Percentiles rank a stretch among this genome's conserved stretches.
Conservation (phyloP, 2,888 invertebrate genomes). For the Auanema freiburgensis region DNA sequence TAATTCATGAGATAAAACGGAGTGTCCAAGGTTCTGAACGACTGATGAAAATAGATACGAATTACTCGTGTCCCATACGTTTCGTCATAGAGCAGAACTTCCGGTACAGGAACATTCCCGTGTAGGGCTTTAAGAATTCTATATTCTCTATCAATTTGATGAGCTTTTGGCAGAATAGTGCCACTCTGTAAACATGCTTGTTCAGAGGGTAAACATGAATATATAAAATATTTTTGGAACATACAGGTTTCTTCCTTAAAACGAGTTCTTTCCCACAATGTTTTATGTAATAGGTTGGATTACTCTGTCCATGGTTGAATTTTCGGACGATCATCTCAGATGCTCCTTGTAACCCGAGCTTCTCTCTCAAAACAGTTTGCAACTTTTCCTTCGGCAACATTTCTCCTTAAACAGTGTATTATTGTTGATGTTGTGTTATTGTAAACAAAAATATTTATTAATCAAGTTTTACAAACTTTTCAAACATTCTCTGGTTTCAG, state of each 20-base stretch:
- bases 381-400: constrained; percentile 28
- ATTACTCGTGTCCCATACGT: constrained; percentile 40
- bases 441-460: neutral
- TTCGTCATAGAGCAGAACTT: constrained; percentile 60
- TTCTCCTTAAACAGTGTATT: constrained; percentile 30
- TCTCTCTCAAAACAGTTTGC: constrained; percentile 17
- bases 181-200: constrained; percentile 63
- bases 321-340: constrained; percentile 30
- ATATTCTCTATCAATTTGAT: constrained; percentile 67
- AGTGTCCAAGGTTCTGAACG: constrained; percentile 66
- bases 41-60: constrained; percentile 41
- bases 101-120: constrained; percentile 66
- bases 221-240: constrained; percentile 6
- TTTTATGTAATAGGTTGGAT: constrained; percentile 67
- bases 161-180: constrained; percentile 67
- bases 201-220: constrained; percentile 7
- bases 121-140: constrained; percentile 66
- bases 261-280: constrained; percentile 65
- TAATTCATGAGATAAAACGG: constrained; percentile 68
- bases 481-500: constrained; percentile 39
- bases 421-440: neutral
- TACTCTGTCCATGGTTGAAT: constrained; percentile 67
- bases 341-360: constrained; percentile 18
- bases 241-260: constrained; percentile 67
- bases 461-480: constrained; percentile 21